Evolutionary conservation across 2,113 vertebrate species (phyloP).

Genomic region (Colius striatus): DNA sequence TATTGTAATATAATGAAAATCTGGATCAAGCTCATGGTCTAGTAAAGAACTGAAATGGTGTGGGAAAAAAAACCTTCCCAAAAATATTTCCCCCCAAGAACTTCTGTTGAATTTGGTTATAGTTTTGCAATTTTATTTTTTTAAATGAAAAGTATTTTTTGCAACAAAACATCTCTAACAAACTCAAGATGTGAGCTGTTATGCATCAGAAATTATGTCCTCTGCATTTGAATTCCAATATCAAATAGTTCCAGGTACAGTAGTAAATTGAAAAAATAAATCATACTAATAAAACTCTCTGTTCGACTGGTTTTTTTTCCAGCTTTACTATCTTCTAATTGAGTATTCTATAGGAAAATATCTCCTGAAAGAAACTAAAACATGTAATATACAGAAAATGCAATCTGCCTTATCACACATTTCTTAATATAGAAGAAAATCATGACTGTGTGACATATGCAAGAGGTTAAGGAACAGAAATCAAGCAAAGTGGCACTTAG

Average conservation of each 20-base stretch:
- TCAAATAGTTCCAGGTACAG: not conserved
- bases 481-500: accelerated
- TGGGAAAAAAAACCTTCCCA: not conserved
- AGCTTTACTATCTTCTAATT: not conserved
- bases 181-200: not conserved
- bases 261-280: not conserved
- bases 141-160: not conserved
- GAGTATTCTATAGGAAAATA: not conserved
- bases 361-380: not conserved
- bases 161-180: not conserved
- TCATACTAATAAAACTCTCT: not conserved
- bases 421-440: not conserved
- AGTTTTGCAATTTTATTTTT: not conserved
- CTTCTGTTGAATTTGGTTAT: accelerated
- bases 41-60: not conserved
- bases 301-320: not conserved
- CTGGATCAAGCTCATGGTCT: not conserved
- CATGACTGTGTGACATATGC: not conserved
- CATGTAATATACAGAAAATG: not conserved
- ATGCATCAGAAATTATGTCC: not conserved
- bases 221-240: not conserved
- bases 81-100: not conserved
- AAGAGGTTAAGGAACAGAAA: not conserved
- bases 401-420: not conserved
- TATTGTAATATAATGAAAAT: not conserved